These are phyloP conservation scores for Ectemnius cavifrons DNA, from an alignment of 2,888 invertebrate genomes.

Conservation along the genomic window DNA sequence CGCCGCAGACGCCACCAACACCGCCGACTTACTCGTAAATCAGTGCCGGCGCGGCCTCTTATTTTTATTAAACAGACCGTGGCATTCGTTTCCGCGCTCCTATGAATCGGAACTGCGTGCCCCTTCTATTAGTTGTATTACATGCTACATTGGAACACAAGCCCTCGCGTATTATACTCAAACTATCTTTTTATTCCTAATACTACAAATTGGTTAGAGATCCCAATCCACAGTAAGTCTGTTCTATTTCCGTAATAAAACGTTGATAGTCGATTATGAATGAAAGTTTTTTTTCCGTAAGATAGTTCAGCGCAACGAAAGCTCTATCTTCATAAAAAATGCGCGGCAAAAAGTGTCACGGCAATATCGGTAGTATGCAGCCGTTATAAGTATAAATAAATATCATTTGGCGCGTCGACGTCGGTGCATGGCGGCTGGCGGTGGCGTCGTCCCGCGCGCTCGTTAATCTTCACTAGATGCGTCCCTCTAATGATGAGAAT, in stretches of 20 bases:
- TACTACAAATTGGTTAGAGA: too few relatives aligned
- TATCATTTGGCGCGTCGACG: conserved; percentile 57
- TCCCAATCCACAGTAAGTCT: too few relatives aligned
- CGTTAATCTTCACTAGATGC: conserved; percentile 74
- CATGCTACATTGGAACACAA: too few relatives aligned
- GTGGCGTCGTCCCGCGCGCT: conserved; percentile 25
- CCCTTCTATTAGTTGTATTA: too few relatives aligned
- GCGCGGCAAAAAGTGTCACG: not conserved
- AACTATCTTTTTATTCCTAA: too few relatives aligned
- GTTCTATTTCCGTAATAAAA: too few relatives aligned
- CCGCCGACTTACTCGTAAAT: too few relatives aligned
- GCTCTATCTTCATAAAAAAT: not conserved
- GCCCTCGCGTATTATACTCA: too few relatives aligned
- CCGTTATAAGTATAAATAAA: conserved; percentile 61
- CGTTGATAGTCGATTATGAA: too few relatives aligned
- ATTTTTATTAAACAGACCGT: conserved; percentile 29
- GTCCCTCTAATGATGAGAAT: conserved; percentile 69
- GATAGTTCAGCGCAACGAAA: too few relatives aligned
- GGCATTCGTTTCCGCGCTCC: conserved; percentile 6
- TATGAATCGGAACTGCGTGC: not conserved
- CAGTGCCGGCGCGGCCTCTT: not conserved
- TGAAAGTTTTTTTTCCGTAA: too few relatives aligned
- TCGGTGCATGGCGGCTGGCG: conserved; percentile 37
- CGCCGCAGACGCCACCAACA: not conserved
- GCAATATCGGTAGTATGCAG: not conserved